These are phyloP conservation scores for Nasonia vitripennis DNA, from an alignment of 1,140 invertebrate genomes.

Conservation along the genomic window DNA sequence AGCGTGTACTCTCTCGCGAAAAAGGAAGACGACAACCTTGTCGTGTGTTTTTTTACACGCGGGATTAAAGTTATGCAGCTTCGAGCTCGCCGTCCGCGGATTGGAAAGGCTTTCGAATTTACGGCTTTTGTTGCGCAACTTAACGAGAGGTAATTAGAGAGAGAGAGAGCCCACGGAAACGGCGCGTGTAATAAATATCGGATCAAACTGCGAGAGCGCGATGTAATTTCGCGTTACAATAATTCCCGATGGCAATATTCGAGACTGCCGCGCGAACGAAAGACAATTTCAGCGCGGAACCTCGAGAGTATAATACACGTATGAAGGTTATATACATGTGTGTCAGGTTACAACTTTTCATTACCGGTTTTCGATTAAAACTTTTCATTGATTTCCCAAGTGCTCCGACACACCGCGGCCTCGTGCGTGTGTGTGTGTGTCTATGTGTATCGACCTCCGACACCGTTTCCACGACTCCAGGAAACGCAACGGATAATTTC, in stretches of 20 bases:
- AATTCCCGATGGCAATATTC: neutral
- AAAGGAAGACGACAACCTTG: neutral
- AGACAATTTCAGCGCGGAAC: neutral
- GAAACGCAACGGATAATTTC: neutral
- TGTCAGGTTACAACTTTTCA: neutral
- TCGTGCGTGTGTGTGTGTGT: too few relatives aligned
- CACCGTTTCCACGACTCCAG: neutral
- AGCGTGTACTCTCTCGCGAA: neutral
- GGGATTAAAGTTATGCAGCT: neutral
- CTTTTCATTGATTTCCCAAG: constrained; percentile 4
- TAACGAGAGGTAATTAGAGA: neutral
- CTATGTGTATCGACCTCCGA: neutral
- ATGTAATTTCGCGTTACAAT: neutral
- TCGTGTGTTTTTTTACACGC: neutral
- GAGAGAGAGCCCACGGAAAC: too few relatives aligned
- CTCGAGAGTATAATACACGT: neutral
- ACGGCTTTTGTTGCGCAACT: neutral
- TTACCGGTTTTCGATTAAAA: neutral
- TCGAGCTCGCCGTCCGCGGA: neutral
- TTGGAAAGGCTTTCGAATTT: neutral
- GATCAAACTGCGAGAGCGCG: neutral
- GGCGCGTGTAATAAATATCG: neutral
- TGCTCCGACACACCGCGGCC: neutral
- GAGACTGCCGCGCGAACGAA: neutral
- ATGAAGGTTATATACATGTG: neutral